A percentile compares a stretch with the other conserved stretches of the same genome.
Conservation (phyloP, 2,113 vertebrate genomes). For the Okapia johnstoni region DNA sequence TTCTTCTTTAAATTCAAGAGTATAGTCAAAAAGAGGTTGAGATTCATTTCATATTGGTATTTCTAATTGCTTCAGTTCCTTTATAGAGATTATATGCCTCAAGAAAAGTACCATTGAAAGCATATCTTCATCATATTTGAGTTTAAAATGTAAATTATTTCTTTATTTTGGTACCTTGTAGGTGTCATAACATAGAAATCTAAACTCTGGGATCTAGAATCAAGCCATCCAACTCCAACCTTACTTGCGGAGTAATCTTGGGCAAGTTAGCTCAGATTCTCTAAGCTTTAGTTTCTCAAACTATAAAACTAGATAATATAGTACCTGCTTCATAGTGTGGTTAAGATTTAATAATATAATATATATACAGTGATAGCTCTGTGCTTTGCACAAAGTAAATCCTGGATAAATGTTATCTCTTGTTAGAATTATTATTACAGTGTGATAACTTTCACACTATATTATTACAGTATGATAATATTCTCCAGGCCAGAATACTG, state of each 20-base stretch:
- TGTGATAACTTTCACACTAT: not conserved
- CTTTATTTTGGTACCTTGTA: not conserved
- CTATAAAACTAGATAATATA: not conserved
- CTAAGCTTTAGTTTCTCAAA: constrained; percentile 10
- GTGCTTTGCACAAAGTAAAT: not conserved
- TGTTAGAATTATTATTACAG: not conserved
- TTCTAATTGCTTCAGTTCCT: not conserved
- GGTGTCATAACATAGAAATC: not conserved
- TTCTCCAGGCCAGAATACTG: not conserved
- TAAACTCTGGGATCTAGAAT: not conserved
- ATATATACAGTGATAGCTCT: not conserved
- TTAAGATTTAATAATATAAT: not conserved
- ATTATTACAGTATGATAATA: not conserved
- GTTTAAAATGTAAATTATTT: not conserved
- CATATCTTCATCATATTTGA: not conserved
- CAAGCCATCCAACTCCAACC: not conserved
- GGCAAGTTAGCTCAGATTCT: not conserved
- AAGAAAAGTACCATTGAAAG: not conserved
- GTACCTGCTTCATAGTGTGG: not conserved
- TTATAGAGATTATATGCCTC: not conserved
- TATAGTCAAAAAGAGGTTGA: not conserved
- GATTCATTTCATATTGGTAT: not conserved
- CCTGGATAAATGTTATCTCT: not conserved
- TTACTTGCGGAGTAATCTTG: not conserved
- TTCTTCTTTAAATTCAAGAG: not conserved